These are phyloP conservation scores for Argyra leucocephala DNA, from an alignment of 2,888 invertebrate genomes.

Conservation along the genomic window DNA sequence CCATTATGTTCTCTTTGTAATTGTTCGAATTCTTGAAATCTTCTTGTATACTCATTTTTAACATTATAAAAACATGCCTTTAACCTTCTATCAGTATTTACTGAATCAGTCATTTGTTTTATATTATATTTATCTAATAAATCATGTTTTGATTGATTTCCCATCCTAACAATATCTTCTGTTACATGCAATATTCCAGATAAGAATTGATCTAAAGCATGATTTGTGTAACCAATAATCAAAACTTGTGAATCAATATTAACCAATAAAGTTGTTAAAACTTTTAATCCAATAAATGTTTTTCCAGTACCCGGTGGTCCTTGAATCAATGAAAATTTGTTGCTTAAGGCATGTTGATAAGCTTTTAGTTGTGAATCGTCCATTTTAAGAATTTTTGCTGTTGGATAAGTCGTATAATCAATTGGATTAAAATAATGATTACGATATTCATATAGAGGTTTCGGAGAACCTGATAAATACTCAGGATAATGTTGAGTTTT, in stretches of 20 bases:
- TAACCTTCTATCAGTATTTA: constrained; percentile 26
- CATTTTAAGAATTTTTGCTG: constrained; percentile 44
- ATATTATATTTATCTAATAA: constrained; percentile 48
- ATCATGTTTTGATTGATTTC: constrained; percentile 57
- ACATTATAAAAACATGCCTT: constrained; percentile 32
- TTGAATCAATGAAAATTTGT: constrained; percentile 69
- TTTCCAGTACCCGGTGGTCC: constrained; percentile 86
- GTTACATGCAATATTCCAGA: constrained; percentile 56
- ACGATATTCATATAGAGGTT: constrained; percentile 25
- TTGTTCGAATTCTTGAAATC: constrained; percentile 32
- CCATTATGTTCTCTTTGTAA: constrained; percentile 36
- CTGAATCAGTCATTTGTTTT: constrained; percentile 23
- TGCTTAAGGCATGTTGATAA: constrained; percentile 55
- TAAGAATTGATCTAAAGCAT: constrained; percentile 77
- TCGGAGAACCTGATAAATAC: constrained; percentile 37
- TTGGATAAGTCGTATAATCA: constrained; percentile 44
- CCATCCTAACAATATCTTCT: constrained; percentile 55
- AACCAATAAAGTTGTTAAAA: constrained; percentile 56
- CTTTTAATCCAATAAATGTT: constrained; percentile 67
- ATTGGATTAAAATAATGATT: constrained; percentile 27
- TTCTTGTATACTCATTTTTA: constrained; percentile 32
- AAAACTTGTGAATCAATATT: constrained; percentile 56
- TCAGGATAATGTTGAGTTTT: constrained; percentile 26
- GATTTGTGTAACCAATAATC: constrained; percentile 75
- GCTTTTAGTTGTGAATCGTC: constrained; percentile 61